Conservation (phyloP, 2,113 vertebrate genomes). For the Columba janthina region DNA sequence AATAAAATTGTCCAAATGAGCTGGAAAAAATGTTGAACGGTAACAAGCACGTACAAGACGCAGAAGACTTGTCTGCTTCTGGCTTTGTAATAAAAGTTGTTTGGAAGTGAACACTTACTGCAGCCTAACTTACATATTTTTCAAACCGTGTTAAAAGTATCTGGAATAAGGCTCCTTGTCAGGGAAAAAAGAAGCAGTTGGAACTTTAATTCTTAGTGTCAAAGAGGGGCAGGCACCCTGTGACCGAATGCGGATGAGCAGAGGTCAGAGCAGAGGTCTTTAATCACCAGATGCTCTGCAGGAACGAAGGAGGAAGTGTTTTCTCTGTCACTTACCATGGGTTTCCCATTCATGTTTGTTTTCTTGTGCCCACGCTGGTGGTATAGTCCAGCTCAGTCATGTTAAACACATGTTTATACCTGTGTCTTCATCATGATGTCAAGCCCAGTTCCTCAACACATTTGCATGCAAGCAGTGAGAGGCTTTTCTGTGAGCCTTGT, state of each 20-base stretch:
- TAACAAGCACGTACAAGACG: neutral
- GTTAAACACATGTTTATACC: neutral
- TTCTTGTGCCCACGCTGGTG: neutral
- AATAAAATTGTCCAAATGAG: neutral
- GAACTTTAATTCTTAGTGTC: neutral
- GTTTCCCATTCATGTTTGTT: neutral
- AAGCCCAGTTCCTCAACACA: neutral
- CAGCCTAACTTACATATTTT: neutral
- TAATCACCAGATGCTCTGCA: neutral
- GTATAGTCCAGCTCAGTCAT: neutral
- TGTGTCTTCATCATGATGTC: neutral
- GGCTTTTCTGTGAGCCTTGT: neutral
- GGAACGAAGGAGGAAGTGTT: neutral
- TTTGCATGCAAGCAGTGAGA: neutral
- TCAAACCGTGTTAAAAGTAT: neutral
- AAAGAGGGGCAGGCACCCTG: neutral
- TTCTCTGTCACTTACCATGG: neutral
- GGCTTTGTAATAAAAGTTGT: slow-evolving; percentile 27
- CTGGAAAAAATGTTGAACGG: slow-evolving; percentile 26
- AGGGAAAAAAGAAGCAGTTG: neutral
- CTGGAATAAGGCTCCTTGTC: neutral
- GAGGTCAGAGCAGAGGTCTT: neutral
- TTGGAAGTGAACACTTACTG: neutral
- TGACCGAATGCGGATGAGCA: neutral
- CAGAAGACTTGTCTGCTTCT: neutral